These are phyloP conservation scores for Dastarcus helophoroides DNA, from an alignment of 2,888 invertebrate species.

Conservation along the genomic window DNA sequence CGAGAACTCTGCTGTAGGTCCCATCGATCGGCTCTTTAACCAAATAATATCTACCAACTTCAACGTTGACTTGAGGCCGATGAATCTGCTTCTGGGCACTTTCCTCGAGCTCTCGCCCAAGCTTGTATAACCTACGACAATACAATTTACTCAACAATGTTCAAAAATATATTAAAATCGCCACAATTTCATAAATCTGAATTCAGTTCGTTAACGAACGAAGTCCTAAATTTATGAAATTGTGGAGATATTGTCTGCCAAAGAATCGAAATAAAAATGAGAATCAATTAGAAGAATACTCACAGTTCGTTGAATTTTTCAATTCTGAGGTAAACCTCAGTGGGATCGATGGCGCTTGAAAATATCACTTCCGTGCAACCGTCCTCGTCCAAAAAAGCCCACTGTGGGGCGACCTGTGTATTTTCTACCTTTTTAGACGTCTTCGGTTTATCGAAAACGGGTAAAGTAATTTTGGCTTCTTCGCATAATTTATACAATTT, in stretches of 20 bases:
- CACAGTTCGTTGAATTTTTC: slow-evolving; percentile 38
- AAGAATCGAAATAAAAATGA: too few relatives aligned
- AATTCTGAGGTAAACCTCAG: slow-evolving; percentile 41
- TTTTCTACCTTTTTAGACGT: slow-evolving; percentile 6
- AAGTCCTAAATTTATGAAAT: background rate
- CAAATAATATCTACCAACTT: slow-evolving; percentile 39
- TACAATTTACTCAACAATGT: too few relatives aligned
- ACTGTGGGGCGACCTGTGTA: slow-evolving; percentile 26
- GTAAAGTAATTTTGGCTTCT: slow-evolving; percentile 28
- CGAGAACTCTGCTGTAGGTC: slow-evolving; percentile 39
- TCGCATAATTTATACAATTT: slow-evolving; percentile 40
- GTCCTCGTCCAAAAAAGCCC: slow-evolving; percentile 41
- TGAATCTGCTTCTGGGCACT: slow-evolving; percentile 12
- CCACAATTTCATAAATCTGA: too few relatives aligned
- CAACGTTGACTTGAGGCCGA: slow-evolving; percentile 19
- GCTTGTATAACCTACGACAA: slow-evolving; percentile 25
- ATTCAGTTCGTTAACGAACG: too few relatives aligned
- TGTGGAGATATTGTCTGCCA: background rate
- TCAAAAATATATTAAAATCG: too few relatives aligned
- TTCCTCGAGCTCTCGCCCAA: slow-evolving; percentile 35
- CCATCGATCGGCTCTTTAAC: slow-evolving; percentile 40
- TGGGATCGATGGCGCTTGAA: slow-evolving; percentile 37
- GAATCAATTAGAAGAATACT: slow-evolving; percentile 10
- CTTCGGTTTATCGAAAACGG: slow-evolving; percentile 18
- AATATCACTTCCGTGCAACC: slow-evolving; percentile 37